Conservation (phyloP, 2,888 invertebrate genomes). For the Athalia circularis region DNA sequence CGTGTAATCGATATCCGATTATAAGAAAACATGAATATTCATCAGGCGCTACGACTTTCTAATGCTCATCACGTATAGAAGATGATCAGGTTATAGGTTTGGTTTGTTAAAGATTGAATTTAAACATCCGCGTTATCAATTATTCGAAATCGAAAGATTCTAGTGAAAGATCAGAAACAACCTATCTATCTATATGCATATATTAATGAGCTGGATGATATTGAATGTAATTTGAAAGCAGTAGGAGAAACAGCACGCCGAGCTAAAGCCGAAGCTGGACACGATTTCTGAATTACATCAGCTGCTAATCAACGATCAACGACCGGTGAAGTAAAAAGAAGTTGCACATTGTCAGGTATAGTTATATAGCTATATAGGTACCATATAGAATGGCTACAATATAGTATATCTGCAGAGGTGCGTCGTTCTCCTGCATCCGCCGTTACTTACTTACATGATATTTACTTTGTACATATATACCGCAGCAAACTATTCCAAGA, state of each 20-base stretch:
- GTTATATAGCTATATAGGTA: slow-evolving; percentile 17
- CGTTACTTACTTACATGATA: slow-evolving; percentile 25
- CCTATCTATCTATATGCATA: neutral
- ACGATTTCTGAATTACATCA: slow-evolving; percentile 46
- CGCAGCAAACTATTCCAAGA: slow-evolving; percentile 38
- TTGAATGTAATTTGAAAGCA: slow-evolving; percentile 44
- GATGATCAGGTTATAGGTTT: neutral
- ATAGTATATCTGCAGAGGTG: neutral
- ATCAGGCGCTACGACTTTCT: slow-evolving; percentile 18
- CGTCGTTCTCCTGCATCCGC: slow-evolving; percentile 10
- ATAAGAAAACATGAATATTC: slow-evolving; percentile 19
- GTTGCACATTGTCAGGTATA: slow-evolving; percentile 57
- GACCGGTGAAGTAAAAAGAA: slow-evolving; percentile 54
- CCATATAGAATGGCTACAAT: neutral
- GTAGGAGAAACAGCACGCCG: slow-evolving; percentile 2
- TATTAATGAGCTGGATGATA: neutral
- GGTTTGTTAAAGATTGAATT: neutral
- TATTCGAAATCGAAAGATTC: slow-evolving; percentile 6
- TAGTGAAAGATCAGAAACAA: neutral
- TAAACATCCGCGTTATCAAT: slow-evolving; percentile 13
- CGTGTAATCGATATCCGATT: slow-evolving; percentile 10
- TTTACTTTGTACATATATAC: neutral
- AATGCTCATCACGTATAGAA: slow-evolving; percentile 1
- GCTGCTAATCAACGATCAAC: slow-evolving; percentile 62
- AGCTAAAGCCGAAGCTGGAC: neutral